A percentile compares a stretch with the other conserved stretches of the same genome.
phyloP scores from a whole-genome alignment of 1,140 invertebrate genomes.

The Drosophila triauraria region DNA sequence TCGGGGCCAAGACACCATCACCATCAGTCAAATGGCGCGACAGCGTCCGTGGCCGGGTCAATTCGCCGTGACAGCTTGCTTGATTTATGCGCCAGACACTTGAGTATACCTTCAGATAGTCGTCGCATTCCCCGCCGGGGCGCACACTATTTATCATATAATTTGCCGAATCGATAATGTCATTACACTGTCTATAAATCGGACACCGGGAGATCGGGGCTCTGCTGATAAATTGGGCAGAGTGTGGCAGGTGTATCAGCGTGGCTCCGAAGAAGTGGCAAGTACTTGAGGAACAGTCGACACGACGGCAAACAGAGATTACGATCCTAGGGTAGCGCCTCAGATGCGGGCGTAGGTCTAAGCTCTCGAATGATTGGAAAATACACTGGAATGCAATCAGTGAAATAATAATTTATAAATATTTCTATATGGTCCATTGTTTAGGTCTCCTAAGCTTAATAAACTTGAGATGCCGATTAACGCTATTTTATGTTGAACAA shows the following conservation, averaged over 20 bases:
- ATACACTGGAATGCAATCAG: background rate
- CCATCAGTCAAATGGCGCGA: slow-evolving; percentile 73
- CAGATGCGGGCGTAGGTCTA: background rate
- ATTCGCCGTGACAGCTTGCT: slow-evolving; percentile 61
- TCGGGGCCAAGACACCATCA: slow-evolving; percentile 45
- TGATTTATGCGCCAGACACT: slow-evolving; percentile 61
- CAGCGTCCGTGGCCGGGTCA: slow-evolving; percentile 61
- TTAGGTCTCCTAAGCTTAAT: too few species aligned
- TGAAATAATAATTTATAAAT: too few species aligned
- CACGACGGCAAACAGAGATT: slow-evolving; percentile 63
- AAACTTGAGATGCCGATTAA: too few species aligned
- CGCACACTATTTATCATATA: slow-evolving; percentile 62
- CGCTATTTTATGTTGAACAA: too few species aligned
- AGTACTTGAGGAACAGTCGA: slow-evolving; percentile 45
- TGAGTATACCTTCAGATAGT: slow-evolving; percentile 49
- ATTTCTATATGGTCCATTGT: too few species aligned
- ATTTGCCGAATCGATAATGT: slow-evolving; percentile 64
- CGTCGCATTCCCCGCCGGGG: slow-evolving; percentile 26
- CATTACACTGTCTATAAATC: slow-evolving; percentile 73
- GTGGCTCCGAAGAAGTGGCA: slow-evolving; percentile 32
- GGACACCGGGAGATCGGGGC: slow-evolving; percentile 35
- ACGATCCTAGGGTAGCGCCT: slow-evolving; percentile 1
- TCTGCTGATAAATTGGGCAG: slow-evolving; percentile 23
- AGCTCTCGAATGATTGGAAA: background rate
- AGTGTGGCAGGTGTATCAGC: slow-evolving; percentile 59